Evolutionary conservation across 2,113 vertebrate genomes (phyloP).

Genomic region (Rhinolophus sinicus): DNA sequence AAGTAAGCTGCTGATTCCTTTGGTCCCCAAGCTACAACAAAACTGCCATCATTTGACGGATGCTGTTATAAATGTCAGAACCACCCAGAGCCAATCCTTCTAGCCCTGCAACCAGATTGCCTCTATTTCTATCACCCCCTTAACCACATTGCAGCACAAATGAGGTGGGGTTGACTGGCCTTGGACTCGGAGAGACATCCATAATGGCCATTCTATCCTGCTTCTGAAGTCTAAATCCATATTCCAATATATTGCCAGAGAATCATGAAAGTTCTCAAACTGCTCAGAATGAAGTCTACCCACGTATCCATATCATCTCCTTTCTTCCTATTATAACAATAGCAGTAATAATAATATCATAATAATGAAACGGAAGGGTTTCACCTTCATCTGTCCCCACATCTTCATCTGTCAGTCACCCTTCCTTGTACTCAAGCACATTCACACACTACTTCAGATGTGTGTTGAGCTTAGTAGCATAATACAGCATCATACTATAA

Average conservation of each 20-base stretch:
- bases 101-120: not conserved
- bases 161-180: not conserved
- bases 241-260: not conserved
- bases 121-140: not conserved
- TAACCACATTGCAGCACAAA: not conserved
- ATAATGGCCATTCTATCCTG: too few relatives aligned
- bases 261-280: not conserved
- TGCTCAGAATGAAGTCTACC: not conserved
- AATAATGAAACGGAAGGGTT: not conserved
- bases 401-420: not conserved
- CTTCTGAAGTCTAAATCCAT: not conserved
- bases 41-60: not conserved
- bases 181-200: not conserved
- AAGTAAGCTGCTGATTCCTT: not conserved
- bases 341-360: not conserved
- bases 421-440: not conserved
- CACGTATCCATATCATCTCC: not conserved
- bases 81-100: not conserved
- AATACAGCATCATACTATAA: not conserved
- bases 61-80: not conserved
- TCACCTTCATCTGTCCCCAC: not conserved
- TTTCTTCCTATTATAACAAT: not conserved
- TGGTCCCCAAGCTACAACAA: not conserved
- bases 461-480: not conserved
- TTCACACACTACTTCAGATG: not conserved